Percentiles rank a stretch among this genome's conserved stretches.
phyloP scores from a whole-genome alignment of 1,140 invertebrate genomes.

The Mesaphorura yosii region DNA sequence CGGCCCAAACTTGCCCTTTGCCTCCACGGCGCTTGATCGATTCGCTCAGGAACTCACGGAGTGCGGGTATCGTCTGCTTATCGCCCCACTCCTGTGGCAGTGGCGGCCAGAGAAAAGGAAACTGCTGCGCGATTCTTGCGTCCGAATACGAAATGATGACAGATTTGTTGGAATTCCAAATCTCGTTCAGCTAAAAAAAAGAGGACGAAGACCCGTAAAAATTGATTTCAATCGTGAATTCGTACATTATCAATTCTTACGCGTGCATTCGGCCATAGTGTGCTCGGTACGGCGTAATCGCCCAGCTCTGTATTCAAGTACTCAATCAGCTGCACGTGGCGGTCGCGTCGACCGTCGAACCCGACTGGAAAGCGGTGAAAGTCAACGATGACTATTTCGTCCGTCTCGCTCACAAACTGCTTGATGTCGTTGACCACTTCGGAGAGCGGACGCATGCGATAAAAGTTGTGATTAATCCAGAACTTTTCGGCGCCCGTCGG shows the following conservation, averaged over 20 bases:
- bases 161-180: constrained; percentile 29
- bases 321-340: constrained; percentile 38
- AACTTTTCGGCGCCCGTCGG: constrained; percentile 30
- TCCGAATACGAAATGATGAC: constrained; percentile 32
- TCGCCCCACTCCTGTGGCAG: constrained; percentile 45
- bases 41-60: constrained; percentile 46
- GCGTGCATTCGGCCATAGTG: constrained; percentile 30
- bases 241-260: constrained; percentile 36
- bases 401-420: constrained; percentile 21
- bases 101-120: constrained; percentile 53
- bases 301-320: constrained; percentile 51
- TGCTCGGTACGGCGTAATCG: constrained; percentile 40
- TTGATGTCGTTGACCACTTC: constrained; percentile 20
- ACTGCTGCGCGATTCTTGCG: constrained; percentile 28
- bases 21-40: constrained; percentile 36
- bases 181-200: constrained; percentile 18
- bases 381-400: constrained; percentile 27
- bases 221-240: neutral
- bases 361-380: constrained; percentile 30
- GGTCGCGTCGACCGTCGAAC: constrained; percentile 12
- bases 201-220: neutral
- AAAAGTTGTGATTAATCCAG: constrained; percentile 34
- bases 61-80: constrained; percentile 40
- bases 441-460: constrained; percentile 31
- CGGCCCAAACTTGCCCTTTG: constrained; percentile 47